Conservation (phyloP, 1,140 invertebrate species). For the Rhopalosiphum maidis region DNA sequence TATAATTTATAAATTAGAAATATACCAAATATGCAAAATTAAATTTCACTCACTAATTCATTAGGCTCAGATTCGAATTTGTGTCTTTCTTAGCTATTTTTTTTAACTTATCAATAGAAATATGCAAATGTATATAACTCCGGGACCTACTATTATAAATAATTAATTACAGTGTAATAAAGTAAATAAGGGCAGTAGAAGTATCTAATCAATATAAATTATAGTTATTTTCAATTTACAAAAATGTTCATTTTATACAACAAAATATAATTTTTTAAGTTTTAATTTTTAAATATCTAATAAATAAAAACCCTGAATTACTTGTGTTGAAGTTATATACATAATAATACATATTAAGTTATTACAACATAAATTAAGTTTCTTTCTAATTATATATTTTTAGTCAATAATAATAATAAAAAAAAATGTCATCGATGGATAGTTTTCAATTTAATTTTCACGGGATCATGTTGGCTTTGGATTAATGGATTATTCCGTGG, state of each 20-base stretch:
- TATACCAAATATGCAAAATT: no score
- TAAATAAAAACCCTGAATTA: background rate
- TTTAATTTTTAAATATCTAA: background rate
- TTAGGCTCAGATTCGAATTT: no score
- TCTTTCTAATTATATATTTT: background rate
- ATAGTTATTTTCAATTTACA: background rate
- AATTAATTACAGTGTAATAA: background rate
- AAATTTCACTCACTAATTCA: no score
- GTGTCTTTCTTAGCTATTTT: no score
- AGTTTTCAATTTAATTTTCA: slow-evolving; percentile 38
- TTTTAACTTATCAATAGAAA: no score
- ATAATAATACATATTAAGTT: background rate
- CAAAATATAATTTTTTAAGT: background rate
- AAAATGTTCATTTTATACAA: background rate
- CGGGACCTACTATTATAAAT: background rate
- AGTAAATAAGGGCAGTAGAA: background rate
- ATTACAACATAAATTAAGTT: background rate
- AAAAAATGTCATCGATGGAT: background rate
- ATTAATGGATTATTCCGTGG: background rate
- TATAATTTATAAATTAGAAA: no score
- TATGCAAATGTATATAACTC: no score
- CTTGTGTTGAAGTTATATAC: background rate
- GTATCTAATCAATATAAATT: background rate
- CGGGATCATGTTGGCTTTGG: slow-evolving; percentile 11
- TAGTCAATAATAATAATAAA: background rate